Evolutionary conservation across 2,797 vertebrate species (phyloP).

Genomic region (Liasis olivaceus): DNA sequence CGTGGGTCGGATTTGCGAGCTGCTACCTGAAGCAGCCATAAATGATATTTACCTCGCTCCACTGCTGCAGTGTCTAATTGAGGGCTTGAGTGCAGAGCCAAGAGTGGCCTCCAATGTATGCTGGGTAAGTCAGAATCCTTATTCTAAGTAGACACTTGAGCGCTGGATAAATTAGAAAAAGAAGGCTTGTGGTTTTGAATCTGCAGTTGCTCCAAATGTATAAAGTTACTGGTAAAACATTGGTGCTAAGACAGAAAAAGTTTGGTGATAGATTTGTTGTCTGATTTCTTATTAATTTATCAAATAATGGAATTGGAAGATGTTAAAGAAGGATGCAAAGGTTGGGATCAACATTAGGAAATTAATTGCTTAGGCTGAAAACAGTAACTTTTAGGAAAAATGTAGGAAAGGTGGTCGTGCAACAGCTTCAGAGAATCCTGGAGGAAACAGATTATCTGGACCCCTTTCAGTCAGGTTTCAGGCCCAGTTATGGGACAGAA

Average conservation of each 20-base stretch:
- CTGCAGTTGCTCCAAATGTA: neutral
- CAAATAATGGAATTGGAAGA: neutral
- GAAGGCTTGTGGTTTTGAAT: neutral
- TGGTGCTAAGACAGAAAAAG: neutral
- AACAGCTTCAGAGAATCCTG: no score
- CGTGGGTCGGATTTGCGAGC: conserved; percentile 93
- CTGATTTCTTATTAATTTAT: neutral
- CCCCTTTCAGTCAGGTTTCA: no score
- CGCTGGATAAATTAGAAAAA: neutral
- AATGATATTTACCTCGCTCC: conserved; percentile 92
- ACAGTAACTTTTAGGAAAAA: neutral
- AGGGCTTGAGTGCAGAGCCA: conserved; percentile 93
- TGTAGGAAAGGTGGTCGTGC: no score
- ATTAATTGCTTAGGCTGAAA: neutral
- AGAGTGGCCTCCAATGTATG: conserved; percentile 96
- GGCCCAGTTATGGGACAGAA: no score
- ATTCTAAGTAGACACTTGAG: accelerated
- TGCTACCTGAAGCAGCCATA: conserved; percentile 95
- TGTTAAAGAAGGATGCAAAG: neutral
- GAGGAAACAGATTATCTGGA: no score
- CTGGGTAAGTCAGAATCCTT: conserved; percentile 81
- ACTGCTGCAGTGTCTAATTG: conserved; percentile 93
- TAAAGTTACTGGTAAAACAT: neutral
- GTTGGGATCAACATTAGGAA: neutral
- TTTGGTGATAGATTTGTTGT: neutral